Conservation (phyloP, 1,140 invertebrate genomes). For the Drosophila tani region DNA sequence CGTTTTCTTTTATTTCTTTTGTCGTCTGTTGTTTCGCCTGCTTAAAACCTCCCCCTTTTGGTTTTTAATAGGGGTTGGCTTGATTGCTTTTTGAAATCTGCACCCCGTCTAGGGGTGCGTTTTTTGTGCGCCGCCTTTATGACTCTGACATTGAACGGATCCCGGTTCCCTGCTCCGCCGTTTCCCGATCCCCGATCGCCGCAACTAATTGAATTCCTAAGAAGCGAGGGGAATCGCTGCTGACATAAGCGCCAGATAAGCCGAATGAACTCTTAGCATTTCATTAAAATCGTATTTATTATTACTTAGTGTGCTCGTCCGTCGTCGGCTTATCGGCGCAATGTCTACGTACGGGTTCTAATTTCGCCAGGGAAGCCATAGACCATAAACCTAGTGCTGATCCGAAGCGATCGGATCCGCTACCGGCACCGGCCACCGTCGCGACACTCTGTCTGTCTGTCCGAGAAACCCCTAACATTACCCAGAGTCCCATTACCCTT, state of each 20-base stretch:
- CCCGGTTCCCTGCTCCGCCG: constrained; percentile 3
- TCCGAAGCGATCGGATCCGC: constrained; percentile 7
- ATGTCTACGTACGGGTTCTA: constrained; percentile 37
- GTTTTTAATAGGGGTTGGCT: constrained; percentile 37
- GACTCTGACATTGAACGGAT: constrained; percentile 35
- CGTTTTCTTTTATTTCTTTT: constrained; percentile 23
- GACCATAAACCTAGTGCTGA: constrained; percentile 69
- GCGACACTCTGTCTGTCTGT: constrained; percentile 61
- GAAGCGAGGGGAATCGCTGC: background rate
- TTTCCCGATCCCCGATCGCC: constrained; percentile 3
- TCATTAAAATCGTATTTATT: constrained; percentile 77
- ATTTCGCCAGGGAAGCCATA: constrained; percentile 60
- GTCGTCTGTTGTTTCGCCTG: constrained; percentile 24
- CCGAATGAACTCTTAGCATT: constrained; percentile 56
- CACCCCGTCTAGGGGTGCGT: constrained; percentile 28
- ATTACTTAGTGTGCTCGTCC: constrained; percentile 53
- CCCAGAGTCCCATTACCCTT: background rate
- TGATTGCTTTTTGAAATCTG: constrained; percentile 42
- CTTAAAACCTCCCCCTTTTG: constrained; percentile 35
- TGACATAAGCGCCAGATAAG: constrained; percentile 49
- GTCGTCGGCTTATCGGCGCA: constrained; percentile 56
- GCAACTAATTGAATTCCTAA: constrained; percentile 35
- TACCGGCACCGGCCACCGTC: constrained; percentile 52
- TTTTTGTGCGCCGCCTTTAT: background rate
- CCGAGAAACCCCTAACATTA: constrained; percentile 11